Conservation (phyloP, 1,140 invertebrate species). For the Bombus sibiricus region DNA sequence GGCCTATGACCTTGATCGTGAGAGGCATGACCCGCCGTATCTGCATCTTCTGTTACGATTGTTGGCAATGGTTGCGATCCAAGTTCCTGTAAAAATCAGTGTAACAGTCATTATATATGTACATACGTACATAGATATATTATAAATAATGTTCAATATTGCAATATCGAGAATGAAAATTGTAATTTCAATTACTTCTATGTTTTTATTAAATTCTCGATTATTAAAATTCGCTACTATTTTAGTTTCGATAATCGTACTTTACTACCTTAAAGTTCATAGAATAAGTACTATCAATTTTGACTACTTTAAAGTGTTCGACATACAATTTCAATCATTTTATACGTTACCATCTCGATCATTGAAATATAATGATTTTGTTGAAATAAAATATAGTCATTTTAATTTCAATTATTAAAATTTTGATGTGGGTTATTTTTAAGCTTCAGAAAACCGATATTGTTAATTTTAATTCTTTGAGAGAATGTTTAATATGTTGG, state of each 20-base stretch:
- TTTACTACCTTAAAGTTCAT: no score
- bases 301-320: no score
- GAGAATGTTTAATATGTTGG: no score
- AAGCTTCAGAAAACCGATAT: no score
- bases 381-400: neutral
- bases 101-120: slow-evolving; percentile 22
- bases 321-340: neutral
- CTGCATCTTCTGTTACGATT: slow-evolving; percentile 81
- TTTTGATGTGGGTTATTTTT: no score
- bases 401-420: neutral
- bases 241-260: no score
- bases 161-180: neutral
- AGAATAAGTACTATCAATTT: no score
- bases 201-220: neutral
- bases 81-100: slow-evolving; percentile 83
- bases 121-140: neutral
- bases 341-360: neutral
- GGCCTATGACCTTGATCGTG: slow-evolving; percentile 77
- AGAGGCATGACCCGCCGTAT: slow-evolving; percentile 71
- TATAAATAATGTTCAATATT: neutral
- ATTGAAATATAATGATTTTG: neutral
- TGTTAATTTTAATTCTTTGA: no score
- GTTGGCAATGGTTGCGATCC: slow-evolving; percentile 86
- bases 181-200: neutral
- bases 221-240: neutral